Percentiles rank a stretch among this genome's conserved stretches.
These are phyloP conservation scores for Dallia pectoralis DNA, from an alignment of 2,797 vertebrate genomes.

Conservation along the genomic window DNA sequence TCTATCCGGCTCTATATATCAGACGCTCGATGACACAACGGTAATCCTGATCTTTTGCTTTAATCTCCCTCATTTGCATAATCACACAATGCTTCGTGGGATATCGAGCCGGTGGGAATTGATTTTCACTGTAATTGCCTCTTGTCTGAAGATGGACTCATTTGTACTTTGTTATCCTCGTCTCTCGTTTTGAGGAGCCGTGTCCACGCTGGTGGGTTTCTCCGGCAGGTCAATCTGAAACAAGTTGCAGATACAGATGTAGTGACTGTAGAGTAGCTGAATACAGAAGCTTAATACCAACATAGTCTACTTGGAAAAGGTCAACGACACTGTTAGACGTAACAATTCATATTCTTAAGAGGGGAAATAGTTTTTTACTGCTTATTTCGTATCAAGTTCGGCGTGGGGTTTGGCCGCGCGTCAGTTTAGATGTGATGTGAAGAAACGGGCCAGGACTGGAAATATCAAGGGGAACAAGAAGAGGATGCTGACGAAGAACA, in stretches of 20 bases:
- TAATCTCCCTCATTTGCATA: constrained; percentile 51
- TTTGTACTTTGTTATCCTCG: constrained; percentile 21
- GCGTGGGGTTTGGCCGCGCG: no score
- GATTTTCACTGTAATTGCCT: constrained; percentile 34
- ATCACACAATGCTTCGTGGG: constrained; percentile 34
- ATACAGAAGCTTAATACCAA: background rate
- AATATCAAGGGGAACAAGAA: background rate
- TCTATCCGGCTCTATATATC: constrained; percentile 10
- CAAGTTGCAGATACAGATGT: background rate
- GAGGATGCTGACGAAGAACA: background rate
- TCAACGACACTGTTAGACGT: no score
- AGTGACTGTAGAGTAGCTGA: background rate
- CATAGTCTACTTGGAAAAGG: background rate
- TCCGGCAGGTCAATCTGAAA: background rate
- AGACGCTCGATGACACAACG: constrained; percentile 28
- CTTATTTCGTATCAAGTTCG: no score
- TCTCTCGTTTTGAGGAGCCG: background rate
- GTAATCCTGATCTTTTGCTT: constrained; percentile 38
- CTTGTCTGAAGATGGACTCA: constrained; percentile 27
- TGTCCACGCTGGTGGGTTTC: constrained; percentile 17
- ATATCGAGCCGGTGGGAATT: constrained; percentile 3
- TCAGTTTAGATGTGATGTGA: no score
- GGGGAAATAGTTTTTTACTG: no score
- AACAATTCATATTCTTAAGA: no score
- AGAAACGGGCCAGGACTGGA: background rate